A percentile compares a stretch with the other conserved stretches of the same genome.
Conservation (phyloP, 1,140 invertebrate genomes). For the Dufourea novaeangliae region DNA sequence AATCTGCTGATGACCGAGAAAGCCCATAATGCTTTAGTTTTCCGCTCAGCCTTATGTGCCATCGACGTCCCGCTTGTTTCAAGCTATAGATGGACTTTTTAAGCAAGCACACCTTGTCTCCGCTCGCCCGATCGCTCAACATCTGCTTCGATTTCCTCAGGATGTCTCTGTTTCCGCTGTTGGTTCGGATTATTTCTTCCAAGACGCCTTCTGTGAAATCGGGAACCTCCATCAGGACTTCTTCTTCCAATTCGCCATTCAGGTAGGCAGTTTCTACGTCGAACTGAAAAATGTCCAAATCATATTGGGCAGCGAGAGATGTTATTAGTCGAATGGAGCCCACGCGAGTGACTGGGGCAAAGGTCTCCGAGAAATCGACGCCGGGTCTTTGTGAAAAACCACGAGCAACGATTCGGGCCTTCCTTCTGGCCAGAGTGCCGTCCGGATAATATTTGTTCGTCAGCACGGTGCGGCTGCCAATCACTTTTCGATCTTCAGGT, state of each 20-base stretch:
- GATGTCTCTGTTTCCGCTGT: too few relatives aligned
- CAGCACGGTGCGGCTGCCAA: not conserved
- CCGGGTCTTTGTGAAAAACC: not conserved
- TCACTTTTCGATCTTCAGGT: not conserved
- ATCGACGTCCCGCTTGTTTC: not conserved
- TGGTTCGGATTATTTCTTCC: not conserved
- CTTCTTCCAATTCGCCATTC: not conserved
- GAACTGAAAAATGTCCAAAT: not conserved
- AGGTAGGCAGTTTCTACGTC: not conserved
- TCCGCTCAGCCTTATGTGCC: not conserved
- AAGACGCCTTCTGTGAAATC: not conserved
- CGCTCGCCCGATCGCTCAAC: not conserved
- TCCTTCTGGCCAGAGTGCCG: not conserved
- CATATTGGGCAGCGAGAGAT: not conserved
- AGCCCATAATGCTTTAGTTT: not conserved
- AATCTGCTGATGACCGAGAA: not conserved
- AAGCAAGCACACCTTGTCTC: not conserved
- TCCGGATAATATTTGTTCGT: constrained; percentile 11
- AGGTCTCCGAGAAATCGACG: not conserved
- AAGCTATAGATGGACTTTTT: not conserved
- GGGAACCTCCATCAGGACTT: not conserved
- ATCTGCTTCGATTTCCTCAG: not conserved
- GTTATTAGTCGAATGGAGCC: not conserved
- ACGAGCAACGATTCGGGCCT: not conserved
- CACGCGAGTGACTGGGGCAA: not conserved